A percentile compares a stretch with the other conserved stretches of the same genome.
These are phyloP conservation scores for Pygathrix nemaeus DNA, from an alignment of 2,113 vertebrate species.

Conservation along the genomic window DNA sequence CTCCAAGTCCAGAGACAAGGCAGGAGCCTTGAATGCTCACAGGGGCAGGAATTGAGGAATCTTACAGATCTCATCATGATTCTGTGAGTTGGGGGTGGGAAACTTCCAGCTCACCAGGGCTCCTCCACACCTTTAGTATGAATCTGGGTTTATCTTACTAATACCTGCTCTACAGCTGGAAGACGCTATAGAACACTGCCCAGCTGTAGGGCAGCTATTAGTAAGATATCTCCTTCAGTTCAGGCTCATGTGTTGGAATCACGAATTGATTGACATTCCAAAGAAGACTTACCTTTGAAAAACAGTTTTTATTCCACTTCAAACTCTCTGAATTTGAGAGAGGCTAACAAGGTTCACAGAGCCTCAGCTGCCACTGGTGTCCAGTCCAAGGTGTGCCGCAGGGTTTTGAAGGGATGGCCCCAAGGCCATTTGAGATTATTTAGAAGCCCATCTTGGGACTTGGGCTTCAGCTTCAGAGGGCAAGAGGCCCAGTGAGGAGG, in stretches of 20 bases:
- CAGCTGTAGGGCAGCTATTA: too few species aligned
- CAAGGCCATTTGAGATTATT: background rate
- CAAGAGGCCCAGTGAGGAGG: background rate
- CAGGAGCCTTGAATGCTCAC: background rate
- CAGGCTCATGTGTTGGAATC: background rate
- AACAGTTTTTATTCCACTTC: background rate
- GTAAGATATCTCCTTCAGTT: background rate
- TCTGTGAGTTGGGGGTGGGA: background rate
- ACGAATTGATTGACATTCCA: background rate
- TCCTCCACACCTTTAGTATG: background rate
- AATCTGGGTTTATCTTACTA: background rate
- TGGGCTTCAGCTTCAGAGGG: background rate
- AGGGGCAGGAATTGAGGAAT: background rate
- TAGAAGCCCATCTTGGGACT: background rate
- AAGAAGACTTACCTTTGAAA: background rate
- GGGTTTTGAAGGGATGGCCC: background rate
- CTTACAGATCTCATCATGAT: background rate
- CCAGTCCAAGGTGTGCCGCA: background rate
- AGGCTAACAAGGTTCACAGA: background rate
- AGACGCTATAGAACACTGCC: background rate
- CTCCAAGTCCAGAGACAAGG: background rate
- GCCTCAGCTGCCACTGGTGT: background rate
- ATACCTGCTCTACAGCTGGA: background rate
- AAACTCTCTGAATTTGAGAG: conserved; percentile 7
- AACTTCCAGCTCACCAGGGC: background rate